Evolutionary conservation across 2,888 invertebrate species (phyloP), one percentile per base, ranked within the genome.

Genomic region (Drosophila aldrichi): DNA sequence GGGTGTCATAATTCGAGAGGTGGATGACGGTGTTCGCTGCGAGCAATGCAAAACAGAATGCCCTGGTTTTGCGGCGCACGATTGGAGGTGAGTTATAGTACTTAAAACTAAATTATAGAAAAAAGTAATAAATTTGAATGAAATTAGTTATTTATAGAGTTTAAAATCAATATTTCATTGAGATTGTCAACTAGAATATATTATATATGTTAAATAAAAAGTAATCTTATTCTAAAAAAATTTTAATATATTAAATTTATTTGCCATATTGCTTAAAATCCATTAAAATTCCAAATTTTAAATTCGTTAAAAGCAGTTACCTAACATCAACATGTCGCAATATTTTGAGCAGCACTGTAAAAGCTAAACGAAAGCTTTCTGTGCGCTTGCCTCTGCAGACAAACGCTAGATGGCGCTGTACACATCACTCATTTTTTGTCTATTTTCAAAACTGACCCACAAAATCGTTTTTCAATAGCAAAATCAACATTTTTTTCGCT

Each of bases 1-100:
- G 97, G 97, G 96, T 79, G 96, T 97, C 72, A 95, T 97, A 89
- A 96, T 97, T 91, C 96, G 96, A 90, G 98, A 98, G 93, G 97
- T 97, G 73, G 96, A 96, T 81, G 91, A 92, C 34, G 97, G 97
- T 29, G 96, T 97, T 86, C 96, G 97, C 44, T 98, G 98, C 91
- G 95, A 96, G 90, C 95, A 96, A 91, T 98, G 98, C 92, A 95
- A 95, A 64, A 96, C 96, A 88, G 94, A 95, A 72, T 98, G 97
- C 92, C 94, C 96, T 16, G 98, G 98, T 54, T 98, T 97, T 93
- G 95, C 95, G 68, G 95, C 96, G 62, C 98, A 98, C 92, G 94
- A 95, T 83, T 98, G 97, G 97, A 96, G 98, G 98, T 98, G 93
- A 95, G 96, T 94, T n/a, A 0, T 38, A 12, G 12, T 14, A 32